These are phyloP conservation scores for Sigmodon hispidus DNA, from an alignment of 2,113 vertebrate genomes.

Conservation along the genomic window DNA sequence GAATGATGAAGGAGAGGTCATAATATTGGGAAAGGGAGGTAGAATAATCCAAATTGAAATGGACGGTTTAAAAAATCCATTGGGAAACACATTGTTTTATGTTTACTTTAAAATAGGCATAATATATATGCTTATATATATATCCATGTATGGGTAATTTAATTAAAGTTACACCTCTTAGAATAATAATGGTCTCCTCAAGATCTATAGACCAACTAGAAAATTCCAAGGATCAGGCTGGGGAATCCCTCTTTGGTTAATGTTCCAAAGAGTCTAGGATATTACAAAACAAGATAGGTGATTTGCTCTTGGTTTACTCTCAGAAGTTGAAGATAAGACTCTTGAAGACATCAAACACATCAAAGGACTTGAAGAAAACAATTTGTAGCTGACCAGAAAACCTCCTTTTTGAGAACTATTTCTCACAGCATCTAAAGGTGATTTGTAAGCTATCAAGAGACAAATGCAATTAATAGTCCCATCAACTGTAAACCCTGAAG, in stretches of 20 bases:
- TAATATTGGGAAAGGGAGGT: not conserved
- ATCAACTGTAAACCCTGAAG: not conserved
- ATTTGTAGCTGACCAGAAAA: not conserved
- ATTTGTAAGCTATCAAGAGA: not conserved
- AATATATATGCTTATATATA: no score
- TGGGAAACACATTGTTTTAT: not conserved
- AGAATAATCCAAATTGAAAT: not conserved
- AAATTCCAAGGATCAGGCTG: not conserved
- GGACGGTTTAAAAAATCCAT: no score
- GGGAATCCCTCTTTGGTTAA: not conserved
- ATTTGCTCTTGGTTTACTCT: not conserved
- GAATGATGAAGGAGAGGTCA: not conserved
- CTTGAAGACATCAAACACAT: not conserved
- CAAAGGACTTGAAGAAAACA: not conserved
- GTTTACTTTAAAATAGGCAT: not conserved
- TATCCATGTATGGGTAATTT: no score
- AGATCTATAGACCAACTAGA: not conserved
- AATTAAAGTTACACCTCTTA: not conserved
- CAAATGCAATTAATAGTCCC: not conserved
- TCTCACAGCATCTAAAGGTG: not conserved
- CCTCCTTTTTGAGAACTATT: not conserved
- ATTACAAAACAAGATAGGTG: not conserved
- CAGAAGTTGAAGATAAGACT: not conserved
- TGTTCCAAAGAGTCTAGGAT: not conserved
- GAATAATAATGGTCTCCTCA: not conserved